Percentiles rank a stretch among this genome's conserved stretches.
Evolutionary conservation across 2,113 vertebrate species (phyloP).

Genomic region (Catharus fuscescens): DNA sequence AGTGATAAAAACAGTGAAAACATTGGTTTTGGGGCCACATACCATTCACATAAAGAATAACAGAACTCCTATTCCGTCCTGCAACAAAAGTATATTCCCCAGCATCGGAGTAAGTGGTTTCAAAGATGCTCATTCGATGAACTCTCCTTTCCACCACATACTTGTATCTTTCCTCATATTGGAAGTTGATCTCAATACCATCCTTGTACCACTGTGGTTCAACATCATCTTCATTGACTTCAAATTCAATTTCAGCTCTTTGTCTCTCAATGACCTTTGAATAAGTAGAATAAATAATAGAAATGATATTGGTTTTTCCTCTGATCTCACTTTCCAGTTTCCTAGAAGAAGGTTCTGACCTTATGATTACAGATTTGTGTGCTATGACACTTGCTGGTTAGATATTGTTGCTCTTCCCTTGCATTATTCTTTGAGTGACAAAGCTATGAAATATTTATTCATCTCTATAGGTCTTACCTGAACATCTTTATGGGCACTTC

Average conservation of each 20-base stretch:
- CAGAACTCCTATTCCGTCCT: conserved; percentile 87
- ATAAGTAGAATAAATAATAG: not conserved
- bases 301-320: not conserved
- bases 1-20: not conserved
- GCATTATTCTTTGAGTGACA: not conserved
- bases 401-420: not conserved
- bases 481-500: conserved; percentile 80
- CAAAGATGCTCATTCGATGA: conserved; percentile 91
- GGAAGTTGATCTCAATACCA: conserved; percentile 90
- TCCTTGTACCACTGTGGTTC: conserved; percentile 94
- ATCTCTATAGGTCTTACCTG: conserved; percentile 75
- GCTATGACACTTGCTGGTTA: not conserved
- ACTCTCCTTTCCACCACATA: conserved; percentile 88
- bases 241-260: conserved; percentile 91
- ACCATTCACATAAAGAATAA: conserved; percentile 90
- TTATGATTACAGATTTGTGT: not conserved
- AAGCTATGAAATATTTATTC: not conserved
- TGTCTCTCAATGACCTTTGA: conserved; percentile 92
- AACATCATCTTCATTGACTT: conserved; percentile 95
- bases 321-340: not conserved
- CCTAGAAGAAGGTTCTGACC: not conserved
- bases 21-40: conserved; percentile 17
- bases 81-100: conserved; percentile 94
- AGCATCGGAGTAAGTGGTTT: conserved; percentile 89
- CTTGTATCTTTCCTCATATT: conserved; percentile 84